phyloP scores from a whole-genome alignment of 2,888 invertebrate species.

The Trissolcus brochymenae region DNA sequence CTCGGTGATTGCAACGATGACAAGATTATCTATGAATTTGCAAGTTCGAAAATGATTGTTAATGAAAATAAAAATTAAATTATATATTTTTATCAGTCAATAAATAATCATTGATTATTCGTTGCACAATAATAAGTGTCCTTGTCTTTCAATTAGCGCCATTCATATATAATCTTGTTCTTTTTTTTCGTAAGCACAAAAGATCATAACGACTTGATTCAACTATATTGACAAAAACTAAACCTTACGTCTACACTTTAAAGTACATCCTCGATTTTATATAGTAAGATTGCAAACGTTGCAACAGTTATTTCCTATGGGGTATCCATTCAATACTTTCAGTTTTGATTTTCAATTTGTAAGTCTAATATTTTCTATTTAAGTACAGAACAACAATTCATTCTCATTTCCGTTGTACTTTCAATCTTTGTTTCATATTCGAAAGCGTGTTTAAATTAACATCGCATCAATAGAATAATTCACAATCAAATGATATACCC shows the following conservation, averaged over 20 bases:
- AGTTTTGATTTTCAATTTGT: not conserved
- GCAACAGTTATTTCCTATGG: slow-evolving; percentile 19
- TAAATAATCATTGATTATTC: too few species aligned
- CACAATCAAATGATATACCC: not conserved
- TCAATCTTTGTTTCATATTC: too few species aligned
- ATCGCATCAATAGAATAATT: too few species aligned
- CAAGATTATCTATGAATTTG: slow-evolving; percentile 12
- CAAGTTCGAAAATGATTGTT: not conserved
- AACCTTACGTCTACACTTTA: slow-evolving; percentile 19
- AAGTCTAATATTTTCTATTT: not conserved
- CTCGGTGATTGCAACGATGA: too few species aligned
- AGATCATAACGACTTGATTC: slow-evolving; percentile 28
- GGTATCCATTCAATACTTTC: slow-evolving; percentile 20
- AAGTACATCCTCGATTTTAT: slow-evolving; percentile 29
- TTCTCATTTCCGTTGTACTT: not conserved
- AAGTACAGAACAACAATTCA: slow-evolving; percentile 1
- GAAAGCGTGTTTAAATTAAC: too few species aligned
- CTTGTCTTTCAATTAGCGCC: not conserved
- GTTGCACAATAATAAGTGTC: too few species aligned
- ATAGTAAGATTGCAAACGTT: slow-evolving; percentile 17
- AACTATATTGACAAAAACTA: slow-evolving; percentile 15
- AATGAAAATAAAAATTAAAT: too few species aligned
- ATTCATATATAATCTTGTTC: slow-evolving; percentile 38
- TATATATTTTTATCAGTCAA: too few species aligned
- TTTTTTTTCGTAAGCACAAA: slow-evolving; percentile 15